phyloP scores from a whole-genome alignment of 2,888 invertebrate genomes.

The Caenorhabditis sulstoni region DNA sequence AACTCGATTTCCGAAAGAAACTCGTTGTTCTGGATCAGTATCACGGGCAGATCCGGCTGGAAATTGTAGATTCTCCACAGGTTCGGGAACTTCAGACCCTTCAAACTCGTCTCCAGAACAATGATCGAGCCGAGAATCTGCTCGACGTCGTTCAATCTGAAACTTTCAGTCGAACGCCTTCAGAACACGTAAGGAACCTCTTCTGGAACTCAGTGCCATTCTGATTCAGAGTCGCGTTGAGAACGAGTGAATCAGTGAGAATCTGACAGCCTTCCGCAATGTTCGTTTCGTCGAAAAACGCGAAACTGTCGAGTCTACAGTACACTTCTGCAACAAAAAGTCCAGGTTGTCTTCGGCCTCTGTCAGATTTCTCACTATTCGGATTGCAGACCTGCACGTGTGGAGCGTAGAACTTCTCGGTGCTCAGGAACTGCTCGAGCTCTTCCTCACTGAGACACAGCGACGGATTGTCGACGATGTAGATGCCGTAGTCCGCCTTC shows the following conservation, averaged over 20 bases:
- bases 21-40: slow-evolving; percentile 44
- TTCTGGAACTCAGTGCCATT: slow-evolving; percentile 36
- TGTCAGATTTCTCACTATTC: background rate
- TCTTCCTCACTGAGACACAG: slow-evolving; percentile 44
- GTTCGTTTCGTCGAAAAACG: slow-evolving; percentile 47
- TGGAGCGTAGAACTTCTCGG: slow-evolving; percentile 45
- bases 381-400: slow-evolving; percentile 54
- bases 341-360: too few species aligned
- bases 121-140: slow-evolving; percentile 49
- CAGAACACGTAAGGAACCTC: too few species aligned
- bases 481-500: slow-evolving; percentile 49
- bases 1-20: slow-evolving; percentile 22
- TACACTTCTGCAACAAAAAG: slow-evolving; percentile 50
- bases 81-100: slow-evolving; percentile 32
- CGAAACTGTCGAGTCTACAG: slow-evolving; percentile 49
- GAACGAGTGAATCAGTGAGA: slow-evolving; percentile 50
- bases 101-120: slow-evolving; percentile 33
- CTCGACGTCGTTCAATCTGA: slow-evolving; percentile 43
- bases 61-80: slow-evolving; percentile 54
- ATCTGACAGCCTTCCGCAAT: slow-evolving; percentile 41
- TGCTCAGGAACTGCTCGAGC: slow-evolving; percentile 33
- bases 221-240: slow-evolving; percentile 33
- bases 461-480: slow-evolving; percentile 56
- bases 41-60: slow-evolving; percentile 48
- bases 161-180: too few species aligned